Evolutionary conservation across 1,140 invertebrate genomes (phyloP).

Genomic region (Pseudachorutes palmiensis): DNA sequence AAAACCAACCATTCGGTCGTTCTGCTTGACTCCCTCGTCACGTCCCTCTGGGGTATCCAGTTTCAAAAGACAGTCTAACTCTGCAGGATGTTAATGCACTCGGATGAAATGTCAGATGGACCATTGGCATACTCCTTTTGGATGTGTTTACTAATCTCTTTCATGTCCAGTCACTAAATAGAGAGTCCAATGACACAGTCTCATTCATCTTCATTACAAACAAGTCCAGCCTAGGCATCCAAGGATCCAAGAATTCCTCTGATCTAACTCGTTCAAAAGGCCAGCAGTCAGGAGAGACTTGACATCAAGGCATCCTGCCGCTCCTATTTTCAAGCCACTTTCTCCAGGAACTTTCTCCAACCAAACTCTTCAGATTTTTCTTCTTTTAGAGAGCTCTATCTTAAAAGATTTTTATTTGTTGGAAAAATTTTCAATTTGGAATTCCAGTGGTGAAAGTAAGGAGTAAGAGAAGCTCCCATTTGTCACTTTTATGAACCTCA

Average conservation of each 20-base stretch:
- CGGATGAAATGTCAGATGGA: background rate
- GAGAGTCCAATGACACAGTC: background rate
- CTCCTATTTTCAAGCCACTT: too few species aligned
- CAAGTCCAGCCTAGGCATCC: background rate
- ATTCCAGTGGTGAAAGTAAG: background rate
- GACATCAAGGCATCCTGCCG: too few species aligned
- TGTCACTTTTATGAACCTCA: background rate
- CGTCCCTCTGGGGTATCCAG: background rate
- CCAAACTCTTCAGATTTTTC: too few species aligned
- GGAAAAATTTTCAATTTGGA: background rate
- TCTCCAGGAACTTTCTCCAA: too few species aligned
- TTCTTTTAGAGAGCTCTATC: too few species aligned
- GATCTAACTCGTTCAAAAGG: background rate
- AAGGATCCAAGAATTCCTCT: background rate
- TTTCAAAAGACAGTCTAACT: background rate
- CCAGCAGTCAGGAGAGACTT: background rate
- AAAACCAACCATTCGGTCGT: background rate
- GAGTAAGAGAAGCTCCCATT: background rate
- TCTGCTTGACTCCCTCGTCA: background rate
- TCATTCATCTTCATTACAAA: background rate
- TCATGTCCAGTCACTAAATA: background rate
- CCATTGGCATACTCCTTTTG: background rate
- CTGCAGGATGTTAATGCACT: background rate
- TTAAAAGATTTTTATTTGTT: background rate
- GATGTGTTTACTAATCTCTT: background rate